A percentile compares a stretch with the other conserved stretches of the same genome.
Conservation (phyloP, 2,113 vertebrate species). For the Atractosteus spatula region DNA sequence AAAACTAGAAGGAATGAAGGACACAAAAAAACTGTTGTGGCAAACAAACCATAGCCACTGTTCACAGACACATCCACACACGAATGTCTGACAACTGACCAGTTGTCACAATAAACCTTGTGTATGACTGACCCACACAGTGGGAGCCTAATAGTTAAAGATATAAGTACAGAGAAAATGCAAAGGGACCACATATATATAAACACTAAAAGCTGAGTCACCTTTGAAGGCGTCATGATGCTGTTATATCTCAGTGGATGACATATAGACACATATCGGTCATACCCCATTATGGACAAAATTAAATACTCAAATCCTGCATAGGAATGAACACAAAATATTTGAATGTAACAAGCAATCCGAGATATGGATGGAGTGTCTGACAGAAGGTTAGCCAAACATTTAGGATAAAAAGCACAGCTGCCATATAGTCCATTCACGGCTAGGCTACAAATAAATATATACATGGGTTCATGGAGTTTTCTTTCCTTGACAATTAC, state of each 20-base stretch:
- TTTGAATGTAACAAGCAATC: constrained; percentile 8
- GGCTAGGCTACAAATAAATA: constrained; percentile 6
- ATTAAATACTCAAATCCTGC: neutral
- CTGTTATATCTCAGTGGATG: constrained; percentile 7
- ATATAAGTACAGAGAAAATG: neutral
- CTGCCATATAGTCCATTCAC: constrained; percentile 10
- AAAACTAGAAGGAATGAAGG: neutral
- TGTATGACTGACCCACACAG: neutral
- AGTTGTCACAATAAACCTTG: constrained; percentile 1
- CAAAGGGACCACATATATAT: neutral
- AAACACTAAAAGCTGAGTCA: neutral
- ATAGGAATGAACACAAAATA: constrained; percentile 9
- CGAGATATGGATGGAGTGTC: neutral
- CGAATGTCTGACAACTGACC: neutral
- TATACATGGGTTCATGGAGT: constrained; percentile 23
- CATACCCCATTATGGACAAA: constrained; percentile 15
- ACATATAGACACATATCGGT: constrained; percentile 18
- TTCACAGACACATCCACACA: neutral
- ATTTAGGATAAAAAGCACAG: neutral
- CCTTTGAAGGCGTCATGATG: neutral
- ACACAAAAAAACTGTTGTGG: neutral
- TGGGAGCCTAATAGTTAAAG: neutral
- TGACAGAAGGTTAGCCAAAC: constrained; percentile 5
- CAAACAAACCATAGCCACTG: neutral
- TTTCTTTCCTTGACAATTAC: neutral